Evolutionary conservation across 2,113 vertebrate genomes (phyloP).

Genomic region (Stegostoma tigrinum): DNA sequence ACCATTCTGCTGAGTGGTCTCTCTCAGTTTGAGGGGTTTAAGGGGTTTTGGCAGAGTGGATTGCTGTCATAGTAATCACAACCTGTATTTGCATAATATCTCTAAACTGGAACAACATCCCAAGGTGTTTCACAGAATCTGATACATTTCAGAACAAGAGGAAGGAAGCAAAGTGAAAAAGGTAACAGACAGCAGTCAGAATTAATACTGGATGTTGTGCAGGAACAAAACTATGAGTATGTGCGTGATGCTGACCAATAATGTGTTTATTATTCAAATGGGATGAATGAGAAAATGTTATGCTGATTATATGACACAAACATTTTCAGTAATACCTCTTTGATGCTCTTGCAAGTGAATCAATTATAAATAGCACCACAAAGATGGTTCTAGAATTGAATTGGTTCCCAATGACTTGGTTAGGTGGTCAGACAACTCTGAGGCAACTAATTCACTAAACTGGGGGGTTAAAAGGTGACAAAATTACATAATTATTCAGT

Average conservation of each 20-base stretch:
- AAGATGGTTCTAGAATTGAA: neutral
- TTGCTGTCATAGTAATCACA: neutral
- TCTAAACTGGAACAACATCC: neutral
- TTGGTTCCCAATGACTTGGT: neutral
- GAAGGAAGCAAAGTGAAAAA: neutral
- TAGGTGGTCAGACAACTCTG: neutral
- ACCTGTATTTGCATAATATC: neutral
- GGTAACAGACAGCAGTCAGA: neutral
- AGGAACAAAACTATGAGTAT: neutral
- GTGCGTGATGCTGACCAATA: neutral
- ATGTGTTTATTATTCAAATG: neutral
- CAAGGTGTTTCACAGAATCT: neutral
- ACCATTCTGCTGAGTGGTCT: neutral
- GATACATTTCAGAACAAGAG: neutral
- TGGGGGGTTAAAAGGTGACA: neutral
- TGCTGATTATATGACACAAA: neutral
- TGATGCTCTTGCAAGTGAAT: neutral
- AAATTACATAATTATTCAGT: no score
- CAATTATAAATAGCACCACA: neutral
- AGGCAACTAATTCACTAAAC: neutral
- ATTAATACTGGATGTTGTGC: neutral
- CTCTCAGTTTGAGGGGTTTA: neutral
- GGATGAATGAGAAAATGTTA: neutral
- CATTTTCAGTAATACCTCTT: neutral
- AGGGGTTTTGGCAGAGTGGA: neutral